These are phyloP conservation scores for Pardosa pseudoannulata DNA, from an alignment of 2,888 invertebrate species.

Conservation along the genomic window DNA sequence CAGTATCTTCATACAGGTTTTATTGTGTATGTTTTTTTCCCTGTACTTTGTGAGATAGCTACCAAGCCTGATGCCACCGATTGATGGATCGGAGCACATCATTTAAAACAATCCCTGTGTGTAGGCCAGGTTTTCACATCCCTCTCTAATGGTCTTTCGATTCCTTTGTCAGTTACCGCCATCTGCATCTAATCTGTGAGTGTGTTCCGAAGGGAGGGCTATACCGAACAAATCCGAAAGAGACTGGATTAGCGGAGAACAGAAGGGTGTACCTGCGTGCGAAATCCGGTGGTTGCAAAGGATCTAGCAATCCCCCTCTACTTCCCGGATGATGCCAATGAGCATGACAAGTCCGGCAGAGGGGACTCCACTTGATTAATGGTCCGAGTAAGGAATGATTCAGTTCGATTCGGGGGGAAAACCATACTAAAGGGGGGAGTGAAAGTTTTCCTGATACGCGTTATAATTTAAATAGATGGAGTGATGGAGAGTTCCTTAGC, in stretches of 20 bases:
- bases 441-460: neutral
- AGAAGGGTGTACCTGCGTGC: constrained; percentile 12
- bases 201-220: neutral
- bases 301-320: too few species aligned
- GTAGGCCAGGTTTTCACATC: neutral
- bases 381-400: neutral
- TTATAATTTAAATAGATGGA: too few species aligned
- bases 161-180: neutral
- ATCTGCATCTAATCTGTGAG: constrained; percentile 4
- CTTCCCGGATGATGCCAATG: neutral
- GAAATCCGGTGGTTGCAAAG: constrained; percentile 9
- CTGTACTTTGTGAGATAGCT: too few species aligned
- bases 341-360: constrained; percentile 8
- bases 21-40: too few species aligned
- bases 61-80: too few species aligned
- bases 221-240: neutral
- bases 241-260: neutral
- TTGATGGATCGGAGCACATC: too few species aligned
- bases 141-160: neutral
- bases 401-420: neutral
- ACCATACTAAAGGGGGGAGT: neutral
- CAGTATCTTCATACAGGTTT: too few species aligned
- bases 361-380: constrained; percentile 6
- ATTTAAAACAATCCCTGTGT: neutral
- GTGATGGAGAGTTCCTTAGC: too few species aligned